Base-by-base conservation (phyloP, 2,797 vertebrate species). In the Kryptopterus vitreolus region DNA sequence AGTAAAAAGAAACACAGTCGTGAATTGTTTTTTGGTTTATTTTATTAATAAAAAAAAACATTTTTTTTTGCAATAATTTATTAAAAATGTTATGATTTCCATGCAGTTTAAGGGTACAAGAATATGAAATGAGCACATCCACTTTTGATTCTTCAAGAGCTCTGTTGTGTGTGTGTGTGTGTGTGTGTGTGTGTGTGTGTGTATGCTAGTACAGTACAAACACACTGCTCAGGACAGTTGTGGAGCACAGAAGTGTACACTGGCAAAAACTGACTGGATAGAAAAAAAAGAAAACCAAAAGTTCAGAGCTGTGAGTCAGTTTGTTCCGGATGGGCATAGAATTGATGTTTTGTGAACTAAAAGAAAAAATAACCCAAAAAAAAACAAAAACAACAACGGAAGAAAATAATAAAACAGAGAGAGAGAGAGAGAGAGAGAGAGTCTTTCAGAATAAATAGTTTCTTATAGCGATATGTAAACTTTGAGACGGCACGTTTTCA, bases 21-120 rank as follows among this genome's bases (percentile, higher is more conserved):
- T 52, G n/a, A 2, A 4, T 80, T 78, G 10, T 78, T 82, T 94
- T 80, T 94, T 91, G 87, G 80, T 88, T 82, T 88, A 91, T 95
- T 95, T 96, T 95, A 95, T 95, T 96, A 92, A 93, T 95, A 43
- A 95, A 95, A 93, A 95, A 94, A 92, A 94, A 22, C 6, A 94
- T 22, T 3, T 18, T 95, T 87, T 87, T 86, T 93, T 94, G 92
- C 94, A 94, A 95, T 93, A 93, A 93, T 95, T 95, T 95, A 94
- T 95, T 95, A 95, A 96, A 96, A 95, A 95, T 94, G 83, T 82
- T 84, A 87, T 87, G 91, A 91, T 94, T 82, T 91, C 94, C 95
- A 96, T 95, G 95, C 95, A 96, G 92, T 93, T 93, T 92, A 92
- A 93, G 91, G 93, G 93, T 93, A 94, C 88, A 94, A 95, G 94